These are phyloP conservation scores for Sebastes reedi DNA, from an alignment of 2,797 vertebrate species.

Conservation along the genomic window DNA sequence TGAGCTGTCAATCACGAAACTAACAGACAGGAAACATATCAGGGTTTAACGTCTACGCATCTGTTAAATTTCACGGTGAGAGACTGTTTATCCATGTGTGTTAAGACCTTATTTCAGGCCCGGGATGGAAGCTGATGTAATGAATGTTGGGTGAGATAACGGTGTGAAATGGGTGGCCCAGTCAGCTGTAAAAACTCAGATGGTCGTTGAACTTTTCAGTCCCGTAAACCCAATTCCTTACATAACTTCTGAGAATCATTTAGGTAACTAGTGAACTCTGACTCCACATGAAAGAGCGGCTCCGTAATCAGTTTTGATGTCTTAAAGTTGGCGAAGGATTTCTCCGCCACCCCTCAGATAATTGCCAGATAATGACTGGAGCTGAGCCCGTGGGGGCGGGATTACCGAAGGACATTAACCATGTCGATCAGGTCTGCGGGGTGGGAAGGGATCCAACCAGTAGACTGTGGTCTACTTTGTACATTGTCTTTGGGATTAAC, in stretches of 20 bases:
- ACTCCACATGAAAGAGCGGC: conserved; percentile 64
- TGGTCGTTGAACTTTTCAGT: conserved; percentile 43
- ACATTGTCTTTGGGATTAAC: conserved; percentile 77
- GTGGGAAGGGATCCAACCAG: conserved; percentile 48
- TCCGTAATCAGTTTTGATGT: conserved; percentile 67
- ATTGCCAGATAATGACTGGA: conserved; percentile 60
- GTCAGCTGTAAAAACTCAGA: conserved; percentile 45
- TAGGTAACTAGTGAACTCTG: conserved; percentile 73
- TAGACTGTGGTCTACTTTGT: conserved; percentile 67
- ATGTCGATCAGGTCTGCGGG: conserved; percentile 33
- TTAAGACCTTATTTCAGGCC: background rate
- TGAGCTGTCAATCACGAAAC: conserved; percentile 25
- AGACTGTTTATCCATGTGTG: background rate
- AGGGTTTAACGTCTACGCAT: background rate
- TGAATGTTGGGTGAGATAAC: conserved; percentile 1
- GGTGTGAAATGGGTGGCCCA: conserved; percentile 40
- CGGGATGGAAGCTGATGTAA: conserved; percentile 2
- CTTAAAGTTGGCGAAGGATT: conserved; percentile 65
- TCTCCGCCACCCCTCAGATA: conserved; percentile 50
- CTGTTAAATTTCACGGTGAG: background rate
- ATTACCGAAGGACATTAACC: conserved; percentile 63
- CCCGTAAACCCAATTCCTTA: conserved; percentile 54
- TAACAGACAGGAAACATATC: conserved; percentile 10
- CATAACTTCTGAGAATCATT: conserved; percentile 70
- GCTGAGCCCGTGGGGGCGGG: conserved; percentile 48